These are phyloP conservation scores for Drosophila serrata DNA, from an alignment of 1,140 invertebrate genomes.

Conservation along the genomic window DNA sequence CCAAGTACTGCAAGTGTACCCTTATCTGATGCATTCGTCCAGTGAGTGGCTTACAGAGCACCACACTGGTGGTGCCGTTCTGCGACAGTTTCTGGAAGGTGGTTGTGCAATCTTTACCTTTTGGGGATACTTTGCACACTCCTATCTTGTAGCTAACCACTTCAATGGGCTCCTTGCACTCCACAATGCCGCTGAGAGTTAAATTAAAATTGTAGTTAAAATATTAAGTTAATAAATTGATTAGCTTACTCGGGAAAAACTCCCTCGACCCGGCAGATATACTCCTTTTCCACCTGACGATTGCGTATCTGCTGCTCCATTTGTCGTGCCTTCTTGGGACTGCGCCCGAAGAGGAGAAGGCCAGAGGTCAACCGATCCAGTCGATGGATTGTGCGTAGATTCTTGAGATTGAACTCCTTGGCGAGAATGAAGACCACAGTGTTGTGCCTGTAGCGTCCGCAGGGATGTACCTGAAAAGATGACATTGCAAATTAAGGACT, in stretches of 20 bases:
- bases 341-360: conserved; percentile 96
- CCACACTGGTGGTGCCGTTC: conserved; percentile 96
- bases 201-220: background rate
- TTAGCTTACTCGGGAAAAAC: conserved; percentile 96
- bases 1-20: conserved; percentile 96
- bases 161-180: conserved; percentile 96
- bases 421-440: conserved; percentile 98
- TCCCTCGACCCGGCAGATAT: conserved; percentile 98
- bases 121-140: conserved; percentile 96
- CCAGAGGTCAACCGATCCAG: conserved; percentile 97
- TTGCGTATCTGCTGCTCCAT: conserved; percentile 98
- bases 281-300: conserved; percentile 97
- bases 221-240: rapidly evolving
- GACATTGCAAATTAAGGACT: background rate
- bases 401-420: conserved; percentile 97
- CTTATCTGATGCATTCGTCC: conserved; percentile 99
- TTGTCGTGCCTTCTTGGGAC: conserved; percentile 95
- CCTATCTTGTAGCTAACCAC: conserved; percentile 98
- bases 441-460: conserved; percentile 98
- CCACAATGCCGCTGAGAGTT: conserved; percentile 86
- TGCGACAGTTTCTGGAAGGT: conserved; percentile 95
- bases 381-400: conserved; percentile 96
- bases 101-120: conserved; percentile 96
- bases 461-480: conserved; percentile 94
- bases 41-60: conserved; percentile 96